A percentile compares a stretch with the other conserved stretches of the same genome.
Evolutionary conservation across 2,888 invertebrate genomes (phyloP).

Genomic region (Odiellus spinosus): DNA sequence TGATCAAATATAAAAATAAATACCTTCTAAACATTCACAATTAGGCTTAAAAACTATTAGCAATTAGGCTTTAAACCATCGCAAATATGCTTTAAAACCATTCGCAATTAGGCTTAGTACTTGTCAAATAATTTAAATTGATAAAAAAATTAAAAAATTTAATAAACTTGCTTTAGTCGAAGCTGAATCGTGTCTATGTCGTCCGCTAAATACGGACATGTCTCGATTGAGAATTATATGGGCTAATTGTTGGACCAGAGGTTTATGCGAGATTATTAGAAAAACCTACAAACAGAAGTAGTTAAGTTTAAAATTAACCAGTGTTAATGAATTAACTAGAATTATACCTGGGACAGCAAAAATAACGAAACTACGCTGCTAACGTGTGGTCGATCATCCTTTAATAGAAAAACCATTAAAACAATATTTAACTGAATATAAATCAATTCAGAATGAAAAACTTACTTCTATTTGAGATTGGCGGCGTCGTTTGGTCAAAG

Average conservation of each 20-base stretch:
- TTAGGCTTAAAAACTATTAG: background rate
- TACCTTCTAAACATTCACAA: background rate
- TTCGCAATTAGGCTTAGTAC: background rate
- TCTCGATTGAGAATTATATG: conserved; percentile 79
- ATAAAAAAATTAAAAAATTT: background rate
- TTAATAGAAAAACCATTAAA: background rate
- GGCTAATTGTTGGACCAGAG: conserved; percentile 74
- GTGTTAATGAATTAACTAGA: background rate
- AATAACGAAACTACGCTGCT: conserved; percentile 82
- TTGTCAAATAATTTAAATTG: background rate
- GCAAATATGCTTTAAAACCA: background rate
- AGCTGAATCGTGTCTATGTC: conserved; percentile 1
- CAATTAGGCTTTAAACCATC: background rate
- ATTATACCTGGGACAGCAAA: conserved; percentile 60
- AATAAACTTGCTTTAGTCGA: conserved; percentile 1
- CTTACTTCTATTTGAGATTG: conserved; percentile 21
- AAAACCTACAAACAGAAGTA: conserved; percentile 42
- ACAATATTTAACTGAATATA: conserved; percentile 1
- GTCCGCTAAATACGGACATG: conserved; percentile 23
- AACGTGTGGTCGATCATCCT: conserved; percentile 43
- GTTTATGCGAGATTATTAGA: conserved; percentile 76
- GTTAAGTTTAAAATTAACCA: background rate
- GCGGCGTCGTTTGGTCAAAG: conserved; percentile 38
- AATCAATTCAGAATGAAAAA: background rate
- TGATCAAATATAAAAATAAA: background rate